Evolutionary conservation across 2,888 invertebrate genomes (phyloP).

Genomic region (Philereme vetulata): DNA sequence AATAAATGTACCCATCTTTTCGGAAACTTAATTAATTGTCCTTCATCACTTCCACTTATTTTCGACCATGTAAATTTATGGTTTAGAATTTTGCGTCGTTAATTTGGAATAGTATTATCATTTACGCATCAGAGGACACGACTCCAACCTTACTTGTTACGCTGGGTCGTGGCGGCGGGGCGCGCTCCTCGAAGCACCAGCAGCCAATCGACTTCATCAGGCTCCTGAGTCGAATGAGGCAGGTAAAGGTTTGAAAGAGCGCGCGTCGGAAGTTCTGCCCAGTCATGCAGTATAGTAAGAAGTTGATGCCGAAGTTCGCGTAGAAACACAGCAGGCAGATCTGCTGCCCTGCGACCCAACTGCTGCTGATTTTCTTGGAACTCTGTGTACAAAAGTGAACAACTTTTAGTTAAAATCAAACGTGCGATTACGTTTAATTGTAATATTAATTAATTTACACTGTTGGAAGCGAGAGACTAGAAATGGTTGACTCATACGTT

Average conservation of each 20-base stretch:
- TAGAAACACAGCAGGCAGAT: slow-evolving; percentile 88
- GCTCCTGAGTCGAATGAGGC: slow-evolving; percentile 28
- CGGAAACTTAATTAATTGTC: too few species aligned
- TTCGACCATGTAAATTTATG: too few species aligned
- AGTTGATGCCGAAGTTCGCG: slow-evolving; percentile 93
- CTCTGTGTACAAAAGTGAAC: slow-evolving; percentile 43
- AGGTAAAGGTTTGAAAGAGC: slow-evolving; percentile 60
- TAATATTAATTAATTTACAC: too few species aligned
- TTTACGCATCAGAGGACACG: background rate
- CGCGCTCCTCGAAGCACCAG: slow-evolving; percentile 21
- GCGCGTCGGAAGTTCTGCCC: slow-evolving; percentile 91
- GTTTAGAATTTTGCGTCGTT: background rate
- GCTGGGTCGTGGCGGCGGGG: slow-evolving; percentile 47
- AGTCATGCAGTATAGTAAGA: slow-evolving; percentile 91
- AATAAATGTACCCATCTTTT: too few species aligned
- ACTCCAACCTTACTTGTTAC: slow-evolving; percentile 56
- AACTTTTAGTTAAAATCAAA: background rate
- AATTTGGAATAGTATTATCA: background rate
- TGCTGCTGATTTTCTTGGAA: slow-evolving; percentile 57
- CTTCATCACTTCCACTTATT: too few species aligned
- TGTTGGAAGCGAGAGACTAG: too few species aligned
- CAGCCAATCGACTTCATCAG: background rate
- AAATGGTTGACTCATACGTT: too few species aligned
- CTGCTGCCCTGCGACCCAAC: slow-evolving; percentile 85
- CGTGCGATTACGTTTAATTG: too few species aligned